Conservation (phyloP, 2,888 invertebrate species). For the Aphrophora alni region DNA sequence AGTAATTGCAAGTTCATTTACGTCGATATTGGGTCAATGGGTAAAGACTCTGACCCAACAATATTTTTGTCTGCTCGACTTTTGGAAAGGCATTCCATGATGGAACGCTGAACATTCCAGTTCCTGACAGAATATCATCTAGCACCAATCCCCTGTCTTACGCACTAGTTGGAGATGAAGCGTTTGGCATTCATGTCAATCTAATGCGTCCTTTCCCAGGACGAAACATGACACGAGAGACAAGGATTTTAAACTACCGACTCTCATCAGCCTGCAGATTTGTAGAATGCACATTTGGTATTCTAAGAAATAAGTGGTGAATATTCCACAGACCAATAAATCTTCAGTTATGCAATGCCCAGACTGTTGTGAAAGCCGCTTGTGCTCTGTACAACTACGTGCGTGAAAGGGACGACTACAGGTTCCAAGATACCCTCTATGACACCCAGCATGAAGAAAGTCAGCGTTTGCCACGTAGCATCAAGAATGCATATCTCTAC, state of each 20-base stretch:
- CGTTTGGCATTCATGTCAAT: no score
- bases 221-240: no score
- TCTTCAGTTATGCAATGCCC: no score
- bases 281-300: not conserved
- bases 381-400: not conserved
- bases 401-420: not conserved
- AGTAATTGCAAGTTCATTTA: not conserved
- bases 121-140: conserved; percentile 2
- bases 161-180: not conserved
- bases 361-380: not conserved
- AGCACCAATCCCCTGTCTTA: not conserved
- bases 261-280: not conserved
- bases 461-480: no score
- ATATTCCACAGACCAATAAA: no score
- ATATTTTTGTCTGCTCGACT: not conserved
- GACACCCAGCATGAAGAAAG: no score
- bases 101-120: not conserved
- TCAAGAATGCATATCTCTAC: no score
- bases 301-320: no score
- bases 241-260: no score
- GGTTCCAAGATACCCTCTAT: no score
- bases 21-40: conserved; percentile 11
- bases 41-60: conserved; percentile 13
- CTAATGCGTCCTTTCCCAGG: not conserved
- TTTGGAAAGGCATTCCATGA: not conserved